Evolutionary conservation across 2,888 invertebrate genomes (phyloP).

Genomic region (Lasioglossum calceatum): DNA sequence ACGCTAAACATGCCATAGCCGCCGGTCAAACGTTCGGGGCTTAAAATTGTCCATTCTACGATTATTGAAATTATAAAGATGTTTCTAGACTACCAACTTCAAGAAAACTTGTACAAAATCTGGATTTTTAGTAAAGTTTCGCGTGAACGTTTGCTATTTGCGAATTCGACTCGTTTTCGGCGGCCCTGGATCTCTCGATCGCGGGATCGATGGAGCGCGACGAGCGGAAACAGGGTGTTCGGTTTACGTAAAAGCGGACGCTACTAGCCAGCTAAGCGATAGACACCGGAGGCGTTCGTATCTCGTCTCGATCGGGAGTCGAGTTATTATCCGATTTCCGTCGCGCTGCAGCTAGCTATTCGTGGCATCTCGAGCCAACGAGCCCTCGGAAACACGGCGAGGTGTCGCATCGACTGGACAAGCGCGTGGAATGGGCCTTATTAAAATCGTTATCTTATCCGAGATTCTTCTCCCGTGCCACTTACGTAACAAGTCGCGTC

Average conservation of each 20-base stretch:
- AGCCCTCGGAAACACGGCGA: not conserved
- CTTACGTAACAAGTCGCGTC: conserved; percentile 11
- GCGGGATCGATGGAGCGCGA: not conserved
- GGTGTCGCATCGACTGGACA: not conserved
- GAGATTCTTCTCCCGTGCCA: not conserved
- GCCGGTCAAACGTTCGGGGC: not conserved
- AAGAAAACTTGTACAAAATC: not conserved
- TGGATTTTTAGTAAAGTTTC: not conserved
- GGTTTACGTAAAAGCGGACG: conserved; percentile 5
- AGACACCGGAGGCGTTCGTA: not conserved
- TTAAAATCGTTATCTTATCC: conserved; percentile 25
- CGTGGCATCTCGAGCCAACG: not conserved
- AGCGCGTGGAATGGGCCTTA: not conserved
- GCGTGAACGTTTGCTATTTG: not conserved
- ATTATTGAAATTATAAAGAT: no score
- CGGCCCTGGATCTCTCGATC: not conserved
- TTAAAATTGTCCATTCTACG: not conserved
- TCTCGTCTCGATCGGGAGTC: not conserved
- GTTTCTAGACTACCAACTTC: no score
- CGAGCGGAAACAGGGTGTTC: not conserved
- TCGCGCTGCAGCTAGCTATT: not conserved
- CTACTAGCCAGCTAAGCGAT: not conserved
- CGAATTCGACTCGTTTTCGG: not conserved
- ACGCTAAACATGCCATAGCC: no score
- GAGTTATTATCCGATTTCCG: not conserved